phyloP scores from a whole-genome alignment of 2,797 vertebrate genomes.

The Prunella strophiata region DNA sequence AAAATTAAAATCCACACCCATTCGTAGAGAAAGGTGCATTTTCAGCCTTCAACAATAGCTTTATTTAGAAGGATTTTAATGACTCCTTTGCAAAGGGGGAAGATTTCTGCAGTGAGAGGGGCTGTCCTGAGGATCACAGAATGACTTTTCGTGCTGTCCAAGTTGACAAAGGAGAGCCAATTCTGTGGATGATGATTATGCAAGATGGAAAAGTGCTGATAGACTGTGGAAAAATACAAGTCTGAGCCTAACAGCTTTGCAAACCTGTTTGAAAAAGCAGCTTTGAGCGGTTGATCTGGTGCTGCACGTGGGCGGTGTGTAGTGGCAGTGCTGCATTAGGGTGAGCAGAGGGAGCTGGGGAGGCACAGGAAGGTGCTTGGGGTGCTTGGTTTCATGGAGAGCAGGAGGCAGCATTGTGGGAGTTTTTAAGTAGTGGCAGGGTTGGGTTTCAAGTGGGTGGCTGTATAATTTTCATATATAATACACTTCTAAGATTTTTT shows the following conservation, averaged over 20 bases:
- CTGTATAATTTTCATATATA: not conserved
- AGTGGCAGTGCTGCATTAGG: accelerated
- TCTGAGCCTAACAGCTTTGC: not conserved
- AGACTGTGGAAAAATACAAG: constrained; percentile 34
- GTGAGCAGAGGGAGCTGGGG: not conserved
- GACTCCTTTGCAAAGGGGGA: not conserved
- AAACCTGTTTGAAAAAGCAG: not conserved
- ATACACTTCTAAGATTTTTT: not conserved
- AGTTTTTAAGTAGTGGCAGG: not conserved
- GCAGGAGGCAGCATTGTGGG: not conserved
- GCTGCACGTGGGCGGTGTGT: not conserved
- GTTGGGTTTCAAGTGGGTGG: not conserved
- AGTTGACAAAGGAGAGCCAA: not conserved
- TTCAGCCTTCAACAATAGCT: constrained; percentile 2
- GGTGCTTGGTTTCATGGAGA: not conserved
- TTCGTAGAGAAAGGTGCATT: not conserved
- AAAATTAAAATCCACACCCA: constrained; percentile 30
- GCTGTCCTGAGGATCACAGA: not conserved
- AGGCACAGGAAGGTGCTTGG: not conserved
- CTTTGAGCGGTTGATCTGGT: not conserved
- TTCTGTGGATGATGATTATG: not conserved
- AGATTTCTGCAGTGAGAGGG: not conserved
- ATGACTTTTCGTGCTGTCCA: not conserved
- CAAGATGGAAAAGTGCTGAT: constrained; percentile 41
- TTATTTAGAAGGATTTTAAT: constrained; percentile 16